Evolutionary conservation across 1,140 invertebrate species (phyloP).

Genomic region (Drosophila miranda): DNA sequence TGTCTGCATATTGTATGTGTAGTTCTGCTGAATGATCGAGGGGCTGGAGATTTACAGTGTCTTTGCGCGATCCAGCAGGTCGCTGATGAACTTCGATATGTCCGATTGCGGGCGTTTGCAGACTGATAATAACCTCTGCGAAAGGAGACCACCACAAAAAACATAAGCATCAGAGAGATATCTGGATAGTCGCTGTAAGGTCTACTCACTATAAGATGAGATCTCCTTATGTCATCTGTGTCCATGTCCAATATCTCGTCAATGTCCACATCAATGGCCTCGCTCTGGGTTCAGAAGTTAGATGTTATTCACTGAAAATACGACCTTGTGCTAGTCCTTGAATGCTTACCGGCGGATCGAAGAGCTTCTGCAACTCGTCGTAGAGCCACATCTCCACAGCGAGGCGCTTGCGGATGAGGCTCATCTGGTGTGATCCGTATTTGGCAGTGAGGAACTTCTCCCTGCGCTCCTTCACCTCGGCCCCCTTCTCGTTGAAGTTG

Average conservation of each 20-base stretch:
- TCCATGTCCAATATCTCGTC: slow-evolving; percentile 97
- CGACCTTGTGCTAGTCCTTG: too few species aligned
- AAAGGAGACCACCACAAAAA: slow-evolving; percentile 36
- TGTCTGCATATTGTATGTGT: slow-evolving; percentile 58
- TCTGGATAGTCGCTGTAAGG: background rate
- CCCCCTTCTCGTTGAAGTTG: slow-evolving; percentile 93
- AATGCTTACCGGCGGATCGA: slow-evolving; percentile 89
- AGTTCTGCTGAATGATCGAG: slow-evolving; percentile 53
- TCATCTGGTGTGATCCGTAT: slow-evolving; percentile 98
- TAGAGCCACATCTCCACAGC: slow-evolving; percentile 99
- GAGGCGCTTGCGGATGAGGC: slow-evolving; percentile 95
- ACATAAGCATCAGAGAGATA: background rate
- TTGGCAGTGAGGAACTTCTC: slow-evolving; percentile 98
- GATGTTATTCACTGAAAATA: background rate
- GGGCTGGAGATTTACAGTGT: slow-evolving; percentile 85
- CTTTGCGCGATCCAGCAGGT: slow-evolving; percentile 93
- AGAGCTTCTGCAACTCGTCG: slow-evolving; percentile 95
- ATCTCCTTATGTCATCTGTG: slow-evolving; percentile 90
- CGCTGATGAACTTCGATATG: slow-evolving; percentile 95
- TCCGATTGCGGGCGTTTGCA: slow-evolving; percentile 92
- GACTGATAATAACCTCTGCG: slow-evolving; percentile 89
- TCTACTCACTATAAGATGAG: slow-evolving; percentile 89
- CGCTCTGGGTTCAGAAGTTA: slow-evolving; percentile 52
- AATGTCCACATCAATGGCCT: slow-evolving; percentile 95
- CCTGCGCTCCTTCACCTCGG: slow-evolving; percentile 91